These are phyloP conservation scores for Athalia circularis DNA, from an alignment of 2,888 invertebrate genomes.

Conservation along the genomic window DNA sequence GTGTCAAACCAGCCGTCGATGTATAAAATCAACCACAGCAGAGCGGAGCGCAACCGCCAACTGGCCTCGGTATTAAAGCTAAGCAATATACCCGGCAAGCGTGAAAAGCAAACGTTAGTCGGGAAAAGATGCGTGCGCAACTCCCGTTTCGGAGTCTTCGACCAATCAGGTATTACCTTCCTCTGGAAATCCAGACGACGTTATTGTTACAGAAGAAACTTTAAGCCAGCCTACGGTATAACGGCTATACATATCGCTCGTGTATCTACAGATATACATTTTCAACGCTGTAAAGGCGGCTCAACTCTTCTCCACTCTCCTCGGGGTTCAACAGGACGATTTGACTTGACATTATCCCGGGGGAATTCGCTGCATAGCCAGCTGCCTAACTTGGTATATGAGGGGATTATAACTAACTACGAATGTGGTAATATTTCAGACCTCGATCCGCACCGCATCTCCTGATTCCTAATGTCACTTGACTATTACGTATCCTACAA, in stretches of 20 bases:
- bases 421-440: background rate
- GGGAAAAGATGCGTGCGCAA: slow-evolving; percentile 19
- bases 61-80: slow-evolving; percentile 12
- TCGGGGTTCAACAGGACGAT: slow-evolving; percentile 26
- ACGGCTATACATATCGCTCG: background rate
- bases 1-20: slow-evolving; percentile 22
- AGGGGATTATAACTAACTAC: no score
- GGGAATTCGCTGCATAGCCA: background rate
- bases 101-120: slow-evolving; percentile 42
- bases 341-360: slow-evolving; percentile 16
- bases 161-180: slow-evolving; percentile 35
- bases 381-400: no score
- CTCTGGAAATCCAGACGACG: slow-evolving; percentile 20
- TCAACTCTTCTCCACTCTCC: background rate
- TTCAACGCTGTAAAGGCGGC: no score
- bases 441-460: background rate
- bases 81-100: slow-evolving; percentile 29
- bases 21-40: slow-evolving; percentile 27
- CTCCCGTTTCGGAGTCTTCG: slow-evolving; percentile 16
- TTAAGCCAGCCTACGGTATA: background rate
- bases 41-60: slow-evolving; percentile 46
- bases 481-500: background rate
- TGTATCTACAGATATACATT: background rate
- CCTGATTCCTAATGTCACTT: slow-evolving; percentile 20
- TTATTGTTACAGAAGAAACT: slow-evolving; percentile 36